Evolutionary conservation across 2,797 vertebrate genomes (phyloP).

Genomic region (Vireo griseus): DNA sequence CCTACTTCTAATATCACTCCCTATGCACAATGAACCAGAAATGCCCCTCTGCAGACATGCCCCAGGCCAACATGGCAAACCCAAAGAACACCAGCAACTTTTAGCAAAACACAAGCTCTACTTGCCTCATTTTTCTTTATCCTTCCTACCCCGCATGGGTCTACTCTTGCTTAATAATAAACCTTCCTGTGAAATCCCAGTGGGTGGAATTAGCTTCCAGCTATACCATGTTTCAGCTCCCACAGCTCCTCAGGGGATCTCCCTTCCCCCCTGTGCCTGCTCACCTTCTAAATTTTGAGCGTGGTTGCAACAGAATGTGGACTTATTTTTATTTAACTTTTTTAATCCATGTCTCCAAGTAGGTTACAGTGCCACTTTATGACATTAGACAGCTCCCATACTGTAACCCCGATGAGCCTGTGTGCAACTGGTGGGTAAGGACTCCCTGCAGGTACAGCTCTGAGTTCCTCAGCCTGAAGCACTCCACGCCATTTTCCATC

Average conservation of each 20-base stretch:
- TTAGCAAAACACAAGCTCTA: neutral
- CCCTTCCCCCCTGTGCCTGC: neutral
- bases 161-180: neutral
- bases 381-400: neutral
- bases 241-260: neutral
- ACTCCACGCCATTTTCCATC: neutral
- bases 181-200: neutral
- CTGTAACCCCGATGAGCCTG: neutral
- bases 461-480: neutral
- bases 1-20: neutral
- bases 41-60: neutral
- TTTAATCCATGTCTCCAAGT: neutral
- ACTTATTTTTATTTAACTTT: neutral
- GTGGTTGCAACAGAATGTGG: neutral
- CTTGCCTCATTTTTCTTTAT: neutral
- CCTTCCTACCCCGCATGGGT: neutral
- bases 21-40: neutral
- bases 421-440: neutral
- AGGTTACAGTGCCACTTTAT: neutral
- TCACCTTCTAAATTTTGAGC: neutral
- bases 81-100: neutral
- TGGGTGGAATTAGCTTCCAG: neutral
- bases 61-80: neutral
- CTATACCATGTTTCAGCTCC: neutral
- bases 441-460: neutral